Evolutionary conservation across 2,797 vertebrate species (phyloP).

Genomic region (Neosalanx taihuensis): DNA sequence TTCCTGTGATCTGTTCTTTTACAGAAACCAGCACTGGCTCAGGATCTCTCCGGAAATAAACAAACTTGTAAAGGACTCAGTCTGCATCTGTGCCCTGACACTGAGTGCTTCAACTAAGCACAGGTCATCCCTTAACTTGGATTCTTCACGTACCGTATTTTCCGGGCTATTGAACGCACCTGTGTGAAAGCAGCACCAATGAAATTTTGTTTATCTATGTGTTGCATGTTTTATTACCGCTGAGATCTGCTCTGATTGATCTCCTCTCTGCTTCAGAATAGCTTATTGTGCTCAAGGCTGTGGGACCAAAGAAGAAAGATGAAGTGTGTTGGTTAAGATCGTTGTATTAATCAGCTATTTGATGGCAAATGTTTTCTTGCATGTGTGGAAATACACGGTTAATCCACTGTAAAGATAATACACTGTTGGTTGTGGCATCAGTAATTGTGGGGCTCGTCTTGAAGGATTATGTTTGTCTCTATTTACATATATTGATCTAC

Average conservation of each 20-base stretch:
- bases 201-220: not conserved
- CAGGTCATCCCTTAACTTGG: not conserved
- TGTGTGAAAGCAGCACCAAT: no score
- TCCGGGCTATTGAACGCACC: no score
- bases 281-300: not conserved
- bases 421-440: no score
- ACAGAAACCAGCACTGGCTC: constrained; percentile 78
- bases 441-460: not conserved
- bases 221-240: not conserved
- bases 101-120: not conserved
- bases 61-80: constrained; percentile 30
- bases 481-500: not conserved
- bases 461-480: not conserved
- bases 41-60: constrained; percentile 62
- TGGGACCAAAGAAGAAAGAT: not conserved
- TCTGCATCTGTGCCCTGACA: not conserved
- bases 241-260: no score
- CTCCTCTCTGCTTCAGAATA: not conserved
- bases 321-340: no score
- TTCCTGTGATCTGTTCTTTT: constrained; percentile 14
- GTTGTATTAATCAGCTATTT: no score
- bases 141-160: not conserved
- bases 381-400: no score
- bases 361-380: not conserved
- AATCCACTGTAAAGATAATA: no score